A percentile compares a stretch with the other conserved stretches of the same genome.
Conservation (phyloP, 2,797 vertebrate genomes). For the Sebastes jordani region DNA sequence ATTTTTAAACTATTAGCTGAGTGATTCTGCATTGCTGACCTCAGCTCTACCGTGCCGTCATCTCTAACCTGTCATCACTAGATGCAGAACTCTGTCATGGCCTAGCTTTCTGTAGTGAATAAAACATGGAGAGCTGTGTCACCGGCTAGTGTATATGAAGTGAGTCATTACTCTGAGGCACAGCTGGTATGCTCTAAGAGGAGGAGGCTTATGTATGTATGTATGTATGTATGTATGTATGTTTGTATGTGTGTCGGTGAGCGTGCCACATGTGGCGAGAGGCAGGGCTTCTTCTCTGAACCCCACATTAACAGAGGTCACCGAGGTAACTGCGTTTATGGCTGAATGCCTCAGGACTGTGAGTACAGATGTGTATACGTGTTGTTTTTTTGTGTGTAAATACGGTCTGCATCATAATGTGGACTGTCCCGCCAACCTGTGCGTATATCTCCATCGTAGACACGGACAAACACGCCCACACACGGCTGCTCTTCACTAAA, state of each 20-base stretch:
- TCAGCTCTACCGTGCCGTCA: constrained; percentile 12
- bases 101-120: constrained; percentile 23
- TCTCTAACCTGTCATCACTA: background rate
- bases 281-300: constrained; percentile 27
- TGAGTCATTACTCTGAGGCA: constrained; percentile 48
- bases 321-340: constrained; percentile 32
- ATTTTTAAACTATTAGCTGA: constrained; percentile 57
- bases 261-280: constrained; percentile 23
- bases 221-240: background rate
- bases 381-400: constrained; percentile 21
- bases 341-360: constrained; percentile 27
- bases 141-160: constrained; percentile 11
- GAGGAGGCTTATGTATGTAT: background rate
- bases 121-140: constrained; percentile 59
- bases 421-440: constrained; percentile 18
- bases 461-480: constrained; percentile 55
- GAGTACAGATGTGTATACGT: background rate
- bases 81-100: background rate
- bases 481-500: constrained; percentile 57
- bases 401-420: constrained; percentile 35
- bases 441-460: constrained; percentile 17
- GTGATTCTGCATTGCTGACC: constrained; percentile 23
- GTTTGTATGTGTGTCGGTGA: background rate
- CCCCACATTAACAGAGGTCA: constrained; percentile 44
- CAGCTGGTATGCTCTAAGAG: constrained; percentile 26